These are phyloP conservation scores for Nemopilema nomurai DNA, from an alignment of 30 jellyfish, hydroid and myxozoan genomes.

Conservation along the genomic window DNA sequence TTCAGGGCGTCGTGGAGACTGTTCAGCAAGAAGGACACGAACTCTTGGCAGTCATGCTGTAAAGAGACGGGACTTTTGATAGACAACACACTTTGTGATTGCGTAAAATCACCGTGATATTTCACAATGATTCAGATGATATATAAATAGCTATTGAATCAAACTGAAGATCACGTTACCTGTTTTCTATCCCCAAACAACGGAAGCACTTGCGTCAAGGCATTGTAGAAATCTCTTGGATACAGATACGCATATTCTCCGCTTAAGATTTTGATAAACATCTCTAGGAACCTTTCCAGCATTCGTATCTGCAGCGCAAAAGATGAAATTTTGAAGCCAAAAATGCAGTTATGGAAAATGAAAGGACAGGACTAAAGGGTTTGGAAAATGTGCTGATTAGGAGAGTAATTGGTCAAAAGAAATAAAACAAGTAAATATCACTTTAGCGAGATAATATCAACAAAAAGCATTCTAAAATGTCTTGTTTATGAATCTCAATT, in stretches of 20 bases:
- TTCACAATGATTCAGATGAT: too few relatives aligned
- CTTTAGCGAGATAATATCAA: not conserved
- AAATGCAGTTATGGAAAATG: not conserved
- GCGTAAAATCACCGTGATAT: not conserved
- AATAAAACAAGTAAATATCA: too few relatives aligned
- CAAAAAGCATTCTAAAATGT: not conserved
- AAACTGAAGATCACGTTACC: conserved; percentile 55
- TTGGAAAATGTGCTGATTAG: too few relatives aligned
- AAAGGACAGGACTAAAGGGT: not conserved
- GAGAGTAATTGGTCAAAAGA: too few relatives aligned
- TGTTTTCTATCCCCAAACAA: conserved; percentile 82
- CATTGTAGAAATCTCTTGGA: conserved; percentile 69
- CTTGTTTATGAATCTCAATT: not conserved
- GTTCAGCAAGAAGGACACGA: conserved; percentile 77
- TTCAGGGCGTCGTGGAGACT: conserved; percentile 83
- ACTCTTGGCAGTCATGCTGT: conserved; percentile 95
- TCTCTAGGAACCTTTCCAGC: conserved; percentile 72
- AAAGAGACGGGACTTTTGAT: not conserved
- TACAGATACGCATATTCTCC: conserved; percentile 59
- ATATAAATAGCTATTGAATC: too few relatives aligned
- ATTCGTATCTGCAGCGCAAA: conserved; percentile 8
- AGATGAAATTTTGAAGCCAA: not conserved
- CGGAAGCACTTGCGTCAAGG: conserved; percentile 60
- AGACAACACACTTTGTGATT: not conserved
- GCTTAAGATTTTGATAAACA: conserved; percentile 57